Percentiles rank a stretch among this genome's conserved stretches.
These are phyloP conservation scores for Acrobeloides nanus DNA, from an alignment of 2,888 invertebrate genomes.

Conservation along the genomic window DNA sequence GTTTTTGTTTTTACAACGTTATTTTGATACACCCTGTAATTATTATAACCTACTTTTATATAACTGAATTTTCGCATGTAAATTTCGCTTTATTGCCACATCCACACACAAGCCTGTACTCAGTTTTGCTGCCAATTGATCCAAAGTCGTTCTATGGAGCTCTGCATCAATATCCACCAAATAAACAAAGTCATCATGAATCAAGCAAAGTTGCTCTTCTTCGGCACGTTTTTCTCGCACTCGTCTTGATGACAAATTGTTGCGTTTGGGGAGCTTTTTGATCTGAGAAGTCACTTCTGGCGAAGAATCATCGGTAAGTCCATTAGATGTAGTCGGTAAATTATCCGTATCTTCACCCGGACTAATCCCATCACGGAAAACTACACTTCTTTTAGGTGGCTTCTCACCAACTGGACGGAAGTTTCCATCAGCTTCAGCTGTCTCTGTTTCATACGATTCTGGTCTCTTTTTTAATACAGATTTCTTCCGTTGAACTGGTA, in stretches of 20 bases:
- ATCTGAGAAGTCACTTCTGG: neutral
- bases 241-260: constrained; percentile 6
- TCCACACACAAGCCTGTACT: constrained; percentile 9
- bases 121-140: constrained; percentile 7
- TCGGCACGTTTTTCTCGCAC: constrained; percentile 13
- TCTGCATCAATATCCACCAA: constrained; percentile 14
- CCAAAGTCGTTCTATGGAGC: constrained; percentile 3
- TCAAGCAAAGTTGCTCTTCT: constrained; percentile 12
- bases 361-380: constrained; percentile 37
- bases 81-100: constrained; percentile 22
- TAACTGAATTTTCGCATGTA: constrained; percentile 19
- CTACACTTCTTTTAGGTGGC: constrained; percentile 18
- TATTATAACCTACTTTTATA: constrained; percentile 8
- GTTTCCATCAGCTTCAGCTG: neutral
- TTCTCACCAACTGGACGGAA: neutral
- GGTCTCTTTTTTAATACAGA: constrained; percentile 15
- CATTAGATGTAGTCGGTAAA: constrained; percentile 1
- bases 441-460: constrained; percentile 5
- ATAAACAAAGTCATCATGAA: constrained; percentile 8
- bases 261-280: neutral
- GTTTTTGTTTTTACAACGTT: no score
- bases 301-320: neutral
- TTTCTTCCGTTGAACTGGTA: constrained; percentile 11
- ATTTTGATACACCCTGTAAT: neutral
- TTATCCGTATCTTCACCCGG: constrained; percentile 29